Conservation (phyloP, 2,888 invertebrate genomes). For the Hydropsyche betteni region DNA sequence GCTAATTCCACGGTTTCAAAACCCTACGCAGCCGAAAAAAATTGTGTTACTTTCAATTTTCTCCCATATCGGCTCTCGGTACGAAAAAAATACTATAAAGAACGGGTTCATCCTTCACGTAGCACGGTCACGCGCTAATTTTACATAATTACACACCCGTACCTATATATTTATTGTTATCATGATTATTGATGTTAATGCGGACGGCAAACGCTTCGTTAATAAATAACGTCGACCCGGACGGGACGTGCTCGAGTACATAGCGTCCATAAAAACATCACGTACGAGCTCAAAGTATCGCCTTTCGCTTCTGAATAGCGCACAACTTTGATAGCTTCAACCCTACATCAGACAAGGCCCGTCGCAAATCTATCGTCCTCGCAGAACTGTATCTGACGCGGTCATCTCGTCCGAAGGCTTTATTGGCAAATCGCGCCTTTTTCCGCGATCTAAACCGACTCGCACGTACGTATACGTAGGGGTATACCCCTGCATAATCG, state of each 20-base stretch:
- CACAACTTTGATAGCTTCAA: slow-evolving; percentile 27
- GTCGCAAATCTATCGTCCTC: slow-evolving; percentile 19
- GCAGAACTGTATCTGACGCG: slow-evolving; percentile 20
- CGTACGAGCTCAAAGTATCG: slow-evolving; percentile 40
- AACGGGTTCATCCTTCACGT: not conserved
- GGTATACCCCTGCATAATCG: too few species aligned
- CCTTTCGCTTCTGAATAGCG: slow-evolving; percentile 35
- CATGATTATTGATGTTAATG: slow-evolving; percentile 22
- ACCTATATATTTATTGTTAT: slow-evolving; percentile 14
- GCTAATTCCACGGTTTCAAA: slow-evolving; percentile 25
- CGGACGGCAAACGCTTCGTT: slow-evolving; percentile 5
- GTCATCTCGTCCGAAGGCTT: not conserved
- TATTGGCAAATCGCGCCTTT: too few species aligned
- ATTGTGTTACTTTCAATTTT: slow-evolving; percentile 17
- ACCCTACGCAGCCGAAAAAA: slow-evolving; percentile 2
- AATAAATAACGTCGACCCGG: not conserved
- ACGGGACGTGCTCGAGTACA: slow-evolving; percentile 11
- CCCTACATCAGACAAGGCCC: slow-evolving; percentile 33
- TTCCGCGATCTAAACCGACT: not conserved
- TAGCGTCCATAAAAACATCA: slow-evolving; percentile 38
- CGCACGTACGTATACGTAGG: too few species aligned
- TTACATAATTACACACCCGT: not conserved
- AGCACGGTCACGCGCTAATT: not conserved
- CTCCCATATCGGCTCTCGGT: not conserved
- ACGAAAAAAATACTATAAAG: not conserved